phyloP scores from a whole-genome alignment of 1,140 invertebrate species.

The Proales similis region DNA sequence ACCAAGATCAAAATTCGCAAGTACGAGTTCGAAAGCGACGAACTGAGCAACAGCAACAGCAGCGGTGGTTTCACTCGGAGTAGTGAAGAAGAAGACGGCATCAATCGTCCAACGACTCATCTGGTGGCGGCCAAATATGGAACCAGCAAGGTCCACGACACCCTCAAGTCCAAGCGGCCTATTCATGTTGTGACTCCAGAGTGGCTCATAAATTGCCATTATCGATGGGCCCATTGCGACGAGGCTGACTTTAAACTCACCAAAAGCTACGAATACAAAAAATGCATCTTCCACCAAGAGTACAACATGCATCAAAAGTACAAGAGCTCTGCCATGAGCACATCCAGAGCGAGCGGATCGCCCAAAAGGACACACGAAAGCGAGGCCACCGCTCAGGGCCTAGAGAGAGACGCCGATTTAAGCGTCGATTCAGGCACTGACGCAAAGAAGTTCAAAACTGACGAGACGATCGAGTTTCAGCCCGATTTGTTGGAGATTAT shows the following conservation, averaged over 20 bases:
- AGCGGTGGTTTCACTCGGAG: not conserved
- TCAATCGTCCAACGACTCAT: slow-evolving; percentile 11
- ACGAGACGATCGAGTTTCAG: too few species aligned
- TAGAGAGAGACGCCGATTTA: too few species aligned
- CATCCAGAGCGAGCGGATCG: not conserved
- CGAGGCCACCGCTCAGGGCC: too few species aligned
- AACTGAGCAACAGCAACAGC: not conserved
- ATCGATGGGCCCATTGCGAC: slow-evolving; percentile 15
- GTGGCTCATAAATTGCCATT: slow-evolving; percentile 37
- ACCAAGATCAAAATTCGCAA: not conserved
- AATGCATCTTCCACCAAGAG: slow-evolving; percentile 33
- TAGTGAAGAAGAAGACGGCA: not conserved
- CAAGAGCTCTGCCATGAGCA: too few species aligned
- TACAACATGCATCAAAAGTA: slow-evolving; percentile 38
- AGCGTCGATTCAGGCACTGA: too few species aligned
- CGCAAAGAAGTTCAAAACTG: too few species aligned
- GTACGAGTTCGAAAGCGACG: slow-evolving; percentile 28
- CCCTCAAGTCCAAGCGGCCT: slow-evolving; percentile 16
- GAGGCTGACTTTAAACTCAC: slow-evolving; percentile 32
- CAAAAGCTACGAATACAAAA: slow-evolving; percentile 34
- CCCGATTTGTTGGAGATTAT: too few species aligned
- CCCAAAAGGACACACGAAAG: too few species aligned
- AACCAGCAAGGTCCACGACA: slow-evolving; percentile 27
- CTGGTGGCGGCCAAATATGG: slow-evolving; percentile 28
- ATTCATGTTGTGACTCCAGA: slow-evolving; percentile 36